Conservation (phyloP, 2,888 invertebrate species). For the Tachina lurida region DNA sequence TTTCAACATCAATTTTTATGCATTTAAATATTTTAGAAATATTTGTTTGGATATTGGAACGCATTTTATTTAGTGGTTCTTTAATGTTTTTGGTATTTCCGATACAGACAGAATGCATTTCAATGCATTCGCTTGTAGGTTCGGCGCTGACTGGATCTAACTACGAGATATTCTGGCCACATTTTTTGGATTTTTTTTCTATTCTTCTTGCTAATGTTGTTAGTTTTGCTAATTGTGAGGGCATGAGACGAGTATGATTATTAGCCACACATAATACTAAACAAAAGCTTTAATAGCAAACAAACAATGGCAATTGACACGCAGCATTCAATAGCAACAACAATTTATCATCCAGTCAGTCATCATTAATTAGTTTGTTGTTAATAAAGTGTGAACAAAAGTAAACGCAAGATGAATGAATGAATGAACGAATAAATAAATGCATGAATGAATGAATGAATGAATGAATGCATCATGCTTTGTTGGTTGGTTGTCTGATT, state of each 20-base stretch:
- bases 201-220: neutral
- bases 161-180: neutral
- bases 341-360: slow-evolving; percentile 25
- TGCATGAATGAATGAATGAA: slow-evolving; percentile 42
- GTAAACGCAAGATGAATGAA: slow-evolving; percentile 36
- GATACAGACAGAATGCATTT: slow-evolving; percentile 63
- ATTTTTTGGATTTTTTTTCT: no score
- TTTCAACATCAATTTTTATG: slow-evolving; percentile 10
- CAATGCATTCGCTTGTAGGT: slow-evolving; percentile 9
- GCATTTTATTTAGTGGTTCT: slow-evolving; percentile 48
- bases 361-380: slow-evolving; percentile 46
- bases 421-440: slow-evolving; percentile 20
- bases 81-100: slow-evolving; percentile 68
- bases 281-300: slow-evolving; percentile 3
- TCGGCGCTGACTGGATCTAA: neutral
- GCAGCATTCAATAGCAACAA: neutral
- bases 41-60: neutral
- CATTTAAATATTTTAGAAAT: neutral
- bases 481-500: slow-evolving; percentile 8
- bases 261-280: slow-evolving; percentile 50
- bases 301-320: slow-evolving; percentile 15
- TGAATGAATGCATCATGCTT: slow-evolving; percentile 39
- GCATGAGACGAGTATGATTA: slow-evolving; percentile 29
- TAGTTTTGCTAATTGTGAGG: slow-evolving; percentile 27
- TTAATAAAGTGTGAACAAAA: slow-evolving; percentile 55